These are phyloP conservation scores for Podocnemis expansa DNA, from an alignment of 2,113 vertebrate genomes.

Conservation along the genomic window DNA sequence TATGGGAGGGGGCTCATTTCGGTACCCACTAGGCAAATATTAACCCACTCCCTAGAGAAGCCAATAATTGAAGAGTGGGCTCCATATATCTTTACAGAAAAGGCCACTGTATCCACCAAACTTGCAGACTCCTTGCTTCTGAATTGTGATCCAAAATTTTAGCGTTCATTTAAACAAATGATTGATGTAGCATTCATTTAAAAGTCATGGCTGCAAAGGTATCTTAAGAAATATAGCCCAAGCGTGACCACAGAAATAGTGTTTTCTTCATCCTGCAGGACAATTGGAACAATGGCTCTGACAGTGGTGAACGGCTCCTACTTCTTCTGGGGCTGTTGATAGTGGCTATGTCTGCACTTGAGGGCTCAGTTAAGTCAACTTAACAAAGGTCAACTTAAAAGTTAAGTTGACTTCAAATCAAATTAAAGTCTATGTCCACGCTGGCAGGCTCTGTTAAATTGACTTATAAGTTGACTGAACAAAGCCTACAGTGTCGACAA, in stretches of 20 bases:
- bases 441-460: too few species aligned
- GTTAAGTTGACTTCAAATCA: too few species aligned
- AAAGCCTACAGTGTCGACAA: too few species aligned
- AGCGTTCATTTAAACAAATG: not conserved
- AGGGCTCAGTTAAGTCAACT: too few species aligned
- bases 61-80: not conserved
- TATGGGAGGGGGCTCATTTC: not conserved
- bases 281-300: not conserved
- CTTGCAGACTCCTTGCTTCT: fast-evolving
- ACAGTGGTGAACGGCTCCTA: not conserved
- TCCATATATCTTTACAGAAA: not conserved
- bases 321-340: not conserved
- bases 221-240: not conserved
- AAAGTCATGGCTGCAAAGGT: not conserved
- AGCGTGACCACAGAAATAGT: not conserved
- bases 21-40: not conserved
- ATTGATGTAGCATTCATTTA: not conserved
- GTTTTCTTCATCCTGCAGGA: not conserved
- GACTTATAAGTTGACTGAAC: too few species aligned
- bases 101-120: not conserved
- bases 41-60: not conserved
- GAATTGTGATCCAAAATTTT: not conserved
- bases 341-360: too few species aligned
- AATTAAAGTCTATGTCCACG: too few species aligned
- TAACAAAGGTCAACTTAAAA: too few species aligned